Percentiles rank a stretch among this genome's conserved stretches.
Conservation (phyloP, 2,113 vertebrate species). For the Miniopterus natalensis region DNA sequence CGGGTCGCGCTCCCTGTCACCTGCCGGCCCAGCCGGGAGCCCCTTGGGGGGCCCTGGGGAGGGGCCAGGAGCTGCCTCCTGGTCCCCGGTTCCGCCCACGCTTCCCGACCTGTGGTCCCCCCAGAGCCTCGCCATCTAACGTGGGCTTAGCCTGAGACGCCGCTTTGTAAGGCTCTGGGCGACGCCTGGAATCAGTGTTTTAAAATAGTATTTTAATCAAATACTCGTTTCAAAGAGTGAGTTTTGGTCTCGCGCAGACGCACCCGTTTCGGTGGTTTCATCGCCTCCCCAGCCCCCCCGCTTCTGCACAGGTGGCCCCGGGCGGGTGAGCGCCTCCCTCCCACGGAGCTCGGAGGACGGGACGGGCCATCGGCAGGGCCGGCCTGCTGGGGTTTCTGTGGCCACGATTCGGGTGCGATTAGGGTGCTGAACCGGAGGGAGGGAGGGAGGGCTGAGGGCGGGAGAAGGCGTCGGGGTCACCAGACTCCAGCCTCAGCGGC, state of each 20-base stretch:
- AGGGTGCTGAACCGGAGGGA: background rate
- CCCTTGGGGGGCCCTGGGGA: background rate
- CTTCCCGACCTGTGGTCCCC: background rate
- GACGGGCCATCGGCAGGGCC: no score
- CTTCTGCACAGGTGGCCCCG: background rate
- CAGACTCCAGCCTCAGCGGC: no score
- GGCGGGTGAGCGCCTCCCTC: no score
- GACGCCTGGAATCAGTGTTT: background rate
- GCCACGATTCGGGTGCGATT: no score
- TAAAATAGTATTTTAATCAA: background rate
- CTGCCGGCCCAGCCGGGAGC: background rate
- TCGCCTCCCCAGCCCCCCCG: background rate
- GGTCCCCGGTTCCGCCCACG: accelerated
- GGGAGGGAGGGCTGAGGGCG: background rate
- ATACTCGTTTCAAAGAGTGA: background rate
- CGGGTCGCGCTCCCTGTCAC: accelerated
- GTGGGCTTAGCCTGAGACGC: background rate
- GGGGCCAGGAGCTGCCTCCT: background rate
- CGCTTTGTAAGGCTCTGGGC: background rate
- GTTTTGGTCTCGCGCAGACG: no score
- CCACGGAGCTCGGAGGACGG: background rate
- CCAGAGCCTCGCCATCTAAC: background rate
- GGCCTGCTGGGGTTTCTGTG: background rate
- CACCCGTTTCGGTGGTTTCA: no score
- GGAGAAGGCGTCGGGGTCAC: background rate